phyloP scores from a whole-genome alignment of 1,140 invertebrate species.

The Venustaconcha ellipsiformis region DNA sequence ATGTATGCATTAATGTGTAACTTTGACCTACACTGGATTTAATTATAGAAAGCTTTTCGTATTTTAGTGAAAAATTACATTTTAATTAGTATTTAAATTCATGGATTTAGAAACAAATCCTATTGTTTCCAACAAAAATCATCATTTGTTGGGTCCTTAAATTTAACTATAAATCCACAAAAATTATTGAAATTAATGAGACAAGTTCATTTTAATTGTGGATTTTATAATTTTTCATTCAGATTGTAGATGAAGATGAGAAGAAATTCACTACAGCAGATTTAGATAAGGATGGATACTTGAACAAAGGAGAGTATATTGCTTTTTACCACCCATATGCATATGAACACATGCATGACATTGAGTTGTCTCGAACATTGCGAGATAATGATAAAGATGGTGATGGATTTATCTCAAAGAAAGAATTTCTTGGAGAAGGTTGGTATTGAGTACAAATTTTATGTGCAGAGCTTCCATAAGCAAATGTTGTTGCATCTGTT shows the following conservation, averaged over 20 bases:
- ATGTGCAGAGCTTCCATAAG: background rate
- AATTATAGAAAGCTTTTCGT: no score
- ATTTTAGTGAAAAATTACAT: no score
- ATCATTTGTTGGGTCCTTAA: no score
- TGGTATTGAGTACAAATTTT: conserved; percentile 9
- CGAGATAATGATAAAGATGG: conserved; percentile 87
- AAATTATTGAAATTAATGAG: no score
- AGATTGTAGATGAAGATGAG: conserved; percentile 75
- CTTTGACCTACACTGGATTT: no score
- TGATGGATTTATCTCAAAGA: conserved; percentile 76
- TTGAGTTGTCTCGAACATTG: conserved; percentile 86
- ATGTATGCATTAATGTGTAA: no score
- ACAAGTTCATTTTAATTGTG: no score
- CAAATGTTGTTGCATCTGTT: no score
- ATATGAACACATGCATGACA: conserved; percentile 86
- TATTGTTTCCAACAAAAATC: no score
- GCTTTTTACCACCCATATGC: conserved; percentile 96
- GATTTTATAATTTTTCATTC: background rate
- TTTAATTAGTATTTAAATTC: no score
- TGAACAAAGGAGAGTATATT: conserved; percentile 86
- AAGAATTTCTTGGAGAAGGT: conserved; percentile 63
- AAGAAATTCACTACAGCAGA: conserved; percentile 90
- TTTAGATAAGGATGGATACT: conserved; percentile 82
- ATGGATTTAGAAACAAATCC: no score
- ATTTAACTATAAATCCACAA: no score